A percentile compares a stretch with the other conserved stretches of the same genome.
phyloP scores from a whole-genome alignment of 2,888 invertebrate species.

The Stenichneumon culpator region DNA sequence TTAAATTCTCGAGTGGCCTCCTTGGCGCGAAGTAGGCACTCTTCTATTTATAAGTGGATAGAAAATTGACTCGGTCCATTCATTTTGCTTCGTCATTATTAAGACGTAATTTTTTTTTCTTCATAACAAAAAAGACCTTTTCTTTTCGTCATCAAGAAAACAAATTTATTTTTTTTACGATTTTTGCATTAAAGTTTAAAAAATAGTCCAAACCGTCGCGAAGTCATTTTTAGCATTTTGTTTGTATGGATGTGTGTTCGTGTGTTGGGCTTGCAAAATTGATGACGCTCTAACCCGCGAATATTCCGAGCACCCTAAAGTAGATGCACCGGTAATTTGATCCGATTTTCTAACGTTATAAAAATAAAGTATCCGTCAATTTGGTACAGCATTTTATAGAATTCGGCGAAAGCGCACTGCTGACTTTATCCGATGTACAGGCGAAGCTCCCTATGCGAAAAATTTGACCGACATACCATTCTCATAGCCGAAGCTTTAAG shows the following conservation, averaged over 20 bases:
- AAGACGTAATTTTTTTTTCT: neutral
- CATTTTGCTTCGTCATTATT: neutral
- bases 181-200: no score
- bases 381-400: no score
- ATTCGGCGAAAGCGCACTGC: no score
- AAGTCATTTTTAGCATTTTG: no score
- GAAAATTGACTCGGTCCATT: neutral
- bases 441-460: neutral
- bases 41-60: neutral
- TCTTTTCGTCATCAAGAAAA: neutral
- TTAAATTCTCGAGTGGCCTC: slow-evolving; percentile 47
- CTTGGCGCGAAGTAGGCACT: neutral
- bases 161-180: neutral
- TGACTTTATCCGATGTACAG: neutral
- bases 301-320: no score
- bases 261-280: neutral
- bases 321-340: neutral
- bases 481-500: neutral
- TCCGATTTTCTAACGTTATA: neutral
- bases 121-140: no score
- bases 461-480: neutral
- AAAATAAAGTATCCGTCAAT: no score
- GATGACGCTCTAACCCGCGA: neutral
- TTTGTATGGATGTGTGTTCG: neutral
- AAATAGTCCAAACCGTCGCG: no score